Conservation (phyloP, 1,140 invertebrate genomes). For the Temnothorax curvispinosus region DNA sequence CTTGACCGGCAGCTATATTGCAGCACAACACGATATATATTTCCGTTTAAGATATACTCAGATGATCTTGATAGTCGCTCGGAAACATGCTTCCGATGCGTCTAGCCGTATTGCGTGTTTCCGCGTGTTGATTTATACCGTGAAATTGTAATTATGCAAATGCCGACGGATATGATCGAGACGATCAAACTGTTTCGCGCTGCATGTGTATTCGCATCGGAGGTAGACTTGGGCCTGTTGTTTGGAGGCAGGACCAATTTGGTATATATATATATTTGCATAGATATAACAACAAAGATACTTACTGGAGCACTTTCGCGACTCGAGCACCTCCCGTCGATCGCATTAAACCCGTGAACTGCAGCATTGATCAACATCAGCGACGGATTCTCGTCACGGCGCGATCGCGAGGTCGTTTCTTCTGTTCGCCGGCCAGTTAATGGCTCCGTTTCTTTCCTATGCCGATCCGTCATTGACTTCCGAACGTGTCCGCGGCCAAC, state of each 20-base stretch:
- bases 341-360: not conserved
- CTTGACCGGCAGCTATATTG: not conserved
- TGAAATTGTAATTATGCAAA: slow-evolving; percentile 44
- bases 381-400: slow-evolving; percentile 34
- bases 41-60: slow-evolving; percentile 32
- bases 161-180: not conserved
- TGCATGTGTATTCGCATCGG: not conserved
- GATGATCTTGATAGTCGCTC: slow-evolving; percentile 10
- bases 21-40: slow-evolving; percentile 28
- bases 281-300: not conserved
- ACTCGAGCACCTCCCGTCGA: not conserved
- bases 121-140: slow-evolving; percentile 19
- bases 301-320: not conserved
- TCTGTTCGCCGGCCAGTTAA: slow-evolving; percentile 40
- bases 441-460: slow-evolving; percentile 43
- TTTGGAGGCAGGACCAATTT: not conserved
- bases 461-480: slow-evolving; percentile 58
- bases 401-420: slow-evolving; percentile 31
- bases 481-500: slow-evolving; percentile 48
- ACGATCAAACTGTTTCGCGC: slow-evolving; percentile 1
- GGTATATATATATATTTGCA: not conserved
- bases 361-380: slow-evolving; percentile 26
- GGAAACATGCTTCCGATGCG: not conserved
- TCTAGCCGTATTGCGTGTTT: slow-evolving; percentile 25
- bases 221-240: not conserved